Percentiles rank a stretch among this genome's conserved stretches.
Conservation (phyloP, 2,113 vertebrate genomes). For the Sander lucioperca region DNA sequence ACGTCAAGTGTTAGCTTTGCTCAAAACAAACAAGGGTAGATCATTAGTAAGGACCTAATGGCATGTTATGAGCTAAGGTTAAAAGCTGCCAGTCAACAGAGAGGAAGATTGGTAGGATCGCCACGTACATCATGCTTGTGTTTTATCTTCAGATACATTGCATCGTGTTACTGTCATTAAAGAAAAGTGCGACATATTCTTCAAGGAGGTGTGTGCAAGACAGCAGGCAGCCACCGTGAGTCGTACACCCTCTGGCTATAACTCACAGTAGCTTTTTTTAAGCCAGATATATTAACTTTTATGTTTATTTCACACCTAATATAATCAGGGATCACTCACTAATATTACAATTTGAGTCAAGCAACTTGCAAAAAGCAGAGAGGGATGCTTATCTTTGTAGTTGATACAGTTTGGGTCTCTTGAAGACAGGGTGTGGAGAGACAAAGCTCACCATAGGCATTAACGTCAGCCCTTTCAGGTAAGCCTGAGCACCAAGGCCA, state of each 20-base stretch:
- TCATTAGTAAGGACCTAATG: slow-evolving; percentile 46
- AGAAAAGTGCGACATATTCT: slow-evolving; percentile 61
- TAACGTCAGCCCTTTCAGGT: slow-evolving; percentile 46
- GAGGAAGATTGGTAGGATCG: slow-evolving; percentile 20
- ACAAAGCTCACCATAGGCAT: slow-evolving; percentile 44
- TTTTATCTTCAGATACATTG: slow-evolving; percentile 68
- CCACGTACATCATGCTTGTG: slow-evolving; percentile 35
- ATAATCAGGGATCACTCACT: neutral
- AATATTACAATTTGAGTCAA: slow-evolving; percentile 1
- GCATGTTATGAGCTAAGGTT: slow-evolving; percentile 55
- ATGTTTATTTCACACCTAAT: neutral
- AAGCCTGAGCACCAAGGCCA: slow-evolving; percentile 35
- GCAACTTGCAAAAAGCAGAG: neutral
- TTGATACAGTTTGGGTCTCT: slow-evolving; percentile 8
- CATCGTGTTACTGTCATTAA: slow-evolving; percentile 73
- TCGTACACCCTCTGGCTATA: neutral
- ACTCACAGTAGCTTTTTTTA: neutral
- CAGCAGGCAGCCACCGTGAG: slow-evolving; percentile 9
- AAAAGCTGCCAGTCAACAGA: slow-evolving; percentile 55
- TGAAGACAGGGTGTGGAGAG: slow-evolving; percentile 39
- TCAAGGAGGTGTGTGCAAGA: slow-evolving; percentile 30
- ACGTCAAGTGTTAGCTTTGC: slow-evolving; percentile 31
- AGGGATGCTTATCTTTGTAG: slow-evolving; percentile 9
- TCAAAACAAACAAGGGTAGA: slow-evolving; percentile 62
- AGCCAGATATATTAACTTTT: neutral